phyloP scores from a whole-genome alignment of 2,797 vertebrate species.

The Sus cebifrons region DNA sequence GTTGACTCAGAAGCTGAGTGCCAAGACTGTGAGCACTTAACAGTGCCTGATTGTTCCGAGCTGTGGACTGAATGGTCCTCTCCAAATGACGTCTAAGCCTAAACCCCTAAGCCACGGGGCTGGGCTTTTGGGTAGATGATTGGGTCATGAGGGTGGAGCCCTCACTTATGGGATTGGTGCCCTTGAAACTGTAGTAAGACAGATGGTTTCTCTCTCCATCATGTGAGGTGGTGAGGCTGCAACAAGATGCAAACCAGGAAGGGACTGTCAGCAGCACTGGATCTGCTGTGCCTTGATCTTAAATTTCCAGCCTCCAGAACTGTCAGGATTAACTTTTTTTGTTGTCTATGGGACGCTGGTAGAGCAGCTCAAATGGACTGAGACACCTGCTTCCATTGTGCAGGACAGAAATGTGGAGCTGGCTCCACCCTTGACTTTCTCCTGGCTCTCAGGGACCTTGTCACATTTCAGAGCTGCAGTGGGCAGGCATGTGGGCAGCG shows the following conservation, averaged over 20 bases:
- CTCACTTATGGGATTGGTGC: neutral
- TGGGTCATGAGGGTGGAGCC: neutral
- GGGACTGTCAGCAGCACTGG: neutral
- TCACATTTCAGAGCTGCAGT: neutral
- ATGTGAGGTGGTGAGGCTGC: neutral
- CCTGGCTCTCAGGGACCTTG: neutral
- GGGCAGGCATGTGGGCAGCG: neutral
- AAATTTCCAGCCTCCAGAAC: neutral
- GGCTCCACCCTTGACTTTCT: neutral
- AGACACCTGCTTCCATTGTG: neutral
- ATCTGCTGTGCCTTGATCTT: neutral
- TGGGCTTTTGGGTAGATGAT: neutral
- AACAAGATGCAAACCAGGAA: neutral
- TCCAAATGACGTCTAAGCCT: neutral
- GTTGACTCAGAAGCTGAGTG: neutral
- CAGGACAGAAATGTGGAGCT: neutral
- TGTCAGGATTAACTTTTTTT: neutral
- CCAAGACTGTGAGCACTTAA: neutral
- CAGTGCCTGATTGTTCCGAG: too few relatives aligned
- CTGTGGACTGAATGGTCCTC: neutral
- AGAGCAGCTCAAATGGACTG: neutral
- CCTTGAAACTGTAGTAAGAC: neutral
- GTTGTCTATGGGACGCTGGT: neutral
- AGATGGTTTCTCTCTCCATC: neutral
- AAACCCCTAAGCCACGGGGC: rapidly evolving